These are phyloP conservation scores for Vesta saturnalis DNA, from an alignment of 2,888 invertebrate species.

Conservation along the genomic window DNA sequence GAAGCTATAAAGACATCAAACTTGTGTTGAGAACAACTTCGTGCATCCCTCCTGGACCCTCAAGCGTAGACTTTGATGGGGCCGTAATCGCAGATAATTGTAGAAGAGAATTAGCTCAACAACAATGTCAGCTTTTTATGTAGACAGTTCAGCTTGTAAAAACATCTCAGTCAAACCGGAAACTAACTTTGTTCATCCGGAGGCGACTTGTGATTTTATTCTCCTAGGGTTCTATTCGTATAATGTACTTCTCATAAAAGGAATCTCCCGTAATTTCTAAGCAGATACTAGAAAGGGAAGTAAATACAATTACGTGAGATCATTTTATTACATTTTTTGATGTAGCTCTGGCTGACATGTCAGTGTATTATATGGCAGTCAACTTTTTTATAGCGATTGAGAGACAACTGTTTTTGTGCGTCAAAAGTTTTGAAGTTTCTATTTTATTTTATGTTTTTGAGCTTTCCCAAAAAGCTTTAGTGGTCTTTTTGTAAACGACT, in stretches of 20 bases:
- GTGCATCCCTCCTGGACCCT: constrained; percentile 44
- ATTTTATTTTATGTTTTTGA: constrained; percentile 45
- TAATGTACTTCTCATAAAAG: constrained; percentile 37
- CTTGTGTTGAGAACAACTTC: constrained; percentile 47
- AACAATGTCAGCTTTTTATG: constrained; percentile 60
- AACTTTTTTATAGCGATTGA: constrained; percentile 52
- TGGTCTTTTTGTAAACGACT: constrained; percentile 18
- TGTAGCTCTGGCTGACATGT: constrained; percentile 47
- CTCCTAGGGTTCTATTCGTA: constrained; percentile 44
- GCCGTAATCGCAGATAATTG: constrained; percentile 62
- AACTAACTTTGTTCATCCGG: constrained; percentile 55
- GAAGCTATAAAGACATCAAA: constrained; percentile 56
- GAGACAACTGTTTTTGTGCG: constrained; percentile 55
- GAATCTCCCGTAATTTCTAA: constrained; percentile 30
- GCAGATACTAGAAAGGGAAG: constrained; percentile 22
- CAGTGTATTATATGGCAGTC: constrained; percentile 50
- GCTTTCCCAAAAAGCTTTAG: constrained; percentile 24
- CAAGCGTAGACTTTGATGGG: constrained; percentile 58
- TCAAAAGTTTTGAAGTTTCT: constrained; percentile 53
- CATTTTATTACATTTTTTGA: constrained; percentile 28
- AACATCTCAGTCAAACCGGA: constrained; percentile 56
- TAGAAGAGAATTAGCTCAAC: constrained; percentile 59
- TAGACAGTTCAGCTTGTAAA: constrained; percentile 56
- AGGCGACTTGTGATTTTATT: constrained; percentile 54
- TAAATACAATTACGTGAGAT: constrained; percentile 34